These are phyloP conservation scores for Dreissena polymorpha DNA, from an alignment of 1,140 invertebrate species.

Conservation along the genomic window DNA sequence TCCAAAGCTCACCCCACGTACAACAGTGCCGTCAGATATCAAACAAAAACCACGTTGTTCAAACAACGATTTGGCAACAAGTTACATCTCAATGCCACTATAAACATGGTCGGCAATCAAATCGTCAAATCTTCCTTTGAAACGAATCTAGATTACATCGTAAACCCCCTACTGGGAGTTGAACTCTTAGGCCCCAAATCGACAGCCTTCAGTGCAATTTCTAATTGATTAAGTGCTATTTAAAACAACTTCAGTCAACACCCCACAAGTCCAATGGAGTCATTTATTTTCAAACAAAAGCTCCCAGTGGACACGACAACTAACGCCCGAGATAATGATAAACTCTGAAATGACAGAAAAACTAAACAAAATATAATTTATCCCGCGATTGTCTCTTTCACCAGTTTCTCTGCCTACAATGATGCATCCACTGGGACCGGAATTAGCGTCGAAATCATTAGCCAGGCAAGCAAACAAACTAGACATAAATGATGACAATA, in stretches of 20 bases:
- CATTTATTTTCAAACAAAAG: constrained; percentile 15
- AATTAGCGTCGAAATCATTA: constrained; percentile 56
- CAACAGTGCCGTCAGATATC: too few species aligned
- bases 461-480: constrained; percentile 47
- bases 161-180: constrained; percentile 28
- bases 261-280: constrained; percentile 8
- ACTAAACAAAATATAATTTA: constrained; percentile 56
- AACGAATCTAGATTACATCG: background rate
- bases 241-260: constrained; percentile 1
- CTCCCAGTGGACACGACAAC: too few species aligned
- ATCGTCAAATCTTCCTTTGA: background rate
- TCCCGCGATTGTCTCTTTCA: constrained; percentile 12
- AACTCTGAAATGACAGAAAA: constrained; percentile 34
- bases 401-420: constrained; percentile 21
- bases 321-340: constrained; percentile 25
- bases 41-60: too few species aligned
- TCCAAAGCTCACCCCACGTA: too few species aligned
- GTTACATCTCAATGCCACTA: too few species aligned
- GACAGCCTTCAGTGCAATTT: too few species aligned
- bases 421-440: constrained; percentile 29
- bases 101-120: background rate
- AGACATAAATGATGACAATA: constrained; percentile 44
- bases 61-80: too few species aligned
- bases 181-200: constrained; percentile 9
- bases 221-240: too few species aligned